A percentile compares a stretch with the other conserved stretches of the same genome.
These are phyloP conservation scores for Cromileptes altivelis DNA, from an alignment of 2,113 vertebrate genomes.

Conservation along the genomic window DNA sequence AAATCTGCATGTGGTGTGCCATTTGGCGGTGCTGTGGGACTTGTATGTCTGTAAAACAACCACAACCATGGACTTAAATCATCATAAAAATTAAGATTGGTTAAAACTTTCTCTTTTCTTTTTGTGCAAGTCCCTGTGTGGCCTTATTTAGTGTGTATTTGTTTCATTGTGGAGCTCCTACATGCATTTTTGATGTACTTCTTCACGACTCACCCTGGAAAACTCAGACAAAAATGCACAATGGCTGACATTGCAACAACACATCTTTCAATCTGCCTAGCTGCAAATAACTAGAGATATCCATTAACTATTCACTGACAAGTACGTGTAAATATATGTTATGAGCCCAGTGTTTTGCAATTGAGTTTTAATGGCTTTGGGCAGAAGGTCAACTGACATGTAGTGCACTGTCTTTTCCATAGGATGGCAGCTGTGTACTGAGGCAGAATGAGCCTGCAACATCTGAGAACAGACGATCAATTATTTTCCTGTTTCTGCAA, in stretches of 20 bases:
- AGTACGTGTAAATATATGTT: not conserved
- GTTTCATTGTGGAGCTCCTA: not conserved
- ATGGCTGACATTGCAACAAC: not conserved
- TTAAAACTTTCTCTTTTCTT: not conserved
- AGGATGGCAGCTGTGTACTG: constrained; percentile 77
- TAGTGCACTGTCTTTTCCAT: constrained; percentile 71
- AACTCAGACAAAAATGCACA: not conserved
- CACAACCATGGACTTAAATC: not conserved
- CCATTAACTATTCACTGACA: not conserved
- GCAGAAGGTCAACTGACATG: constrained; percentile 50
- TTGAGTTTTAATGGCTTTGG: not conserved
- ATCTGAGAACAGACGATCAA: constrained; percentile 3
- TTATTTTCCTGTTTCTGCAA: not conserved
- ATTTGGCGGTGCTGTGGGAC: not conserved
- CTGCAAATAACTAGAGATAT: not conserved
- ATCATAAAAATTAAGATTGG: not conserved
- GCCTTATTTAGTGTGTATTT: too few relatives aligned
- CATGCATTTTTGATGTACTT: not conserved
- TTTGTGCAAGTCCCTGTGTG: not conserved
- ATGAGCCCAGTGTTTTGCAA: not conserved
- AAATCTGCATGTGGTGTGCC: not conserved
- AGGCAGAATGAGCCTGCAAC: constrained; percentile 37
- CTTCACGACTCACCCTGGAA: not conserved
- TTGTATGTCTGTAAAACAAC: not conserved
- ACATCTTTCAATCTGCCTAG: not conserved